Evolutionary conservation across 1,140 invertebrate species (phyloP).

Genomic region (Thrips palmi): DNA sequence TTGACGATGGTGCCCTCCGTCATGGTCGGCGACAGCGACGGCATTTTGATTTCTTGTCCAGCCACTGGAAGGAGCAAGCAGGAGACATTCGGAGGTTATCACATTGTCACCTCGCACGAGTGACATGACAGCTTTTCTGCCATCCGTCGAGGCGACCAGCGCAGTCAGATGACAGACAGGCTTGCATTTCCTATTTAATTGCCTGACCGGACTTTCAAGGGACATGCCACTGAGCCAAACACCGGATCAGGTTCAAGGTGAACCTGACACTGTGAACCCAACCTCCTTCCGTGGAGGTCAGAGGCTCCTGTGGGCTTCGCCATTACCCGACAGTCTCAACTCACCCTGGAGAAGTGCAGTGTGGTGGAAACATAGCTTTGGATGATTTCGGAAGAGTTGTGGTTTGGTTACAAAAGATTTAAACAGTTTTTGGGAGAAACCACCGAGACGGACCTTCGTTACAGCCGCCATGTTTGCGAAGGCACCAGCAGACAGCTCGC

Average conservation of each 20-base stretch:
- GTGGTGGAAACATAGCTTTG: no score
- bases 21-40: slow-evolving; percentile 96
- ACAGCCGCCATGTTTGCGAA: slow-evolving; percentile 8
- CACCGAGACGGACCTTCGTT: slow-evolving; percentile 2
- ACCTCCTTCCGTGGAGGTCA: neutral
- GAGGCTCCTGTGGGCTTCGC: neutral
- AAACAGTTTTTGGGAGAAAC: slow-evolving; percentile 5
- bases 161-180: neutral
- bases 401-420: slow-evolving; percentile 4
- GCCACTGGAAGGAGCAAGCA: slow-evolving; percentile 5
- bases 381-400: neutral
- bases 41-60: slow-evolving; percentile 40
- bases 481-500: no score
- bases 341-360: no score
- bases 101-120: neutral
- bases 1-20: slow-evolving; percentile 89
- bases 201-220: neutral
- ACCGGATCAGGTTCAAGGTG: neutral
- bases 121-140: neutral
- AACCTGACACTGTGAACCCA: neutral
- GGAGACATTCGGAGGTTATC: neutral
- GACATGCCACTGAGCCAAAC: neutral
- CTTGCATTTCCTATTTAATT: neutral
- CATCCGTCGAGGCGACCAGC: neutral
- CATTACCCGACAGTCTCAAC: slow-evolving; percentile 2